Base-by-base conservation (phyloP, 2,113 vertebrate species). In the Erythrocebus patas region DNA sequence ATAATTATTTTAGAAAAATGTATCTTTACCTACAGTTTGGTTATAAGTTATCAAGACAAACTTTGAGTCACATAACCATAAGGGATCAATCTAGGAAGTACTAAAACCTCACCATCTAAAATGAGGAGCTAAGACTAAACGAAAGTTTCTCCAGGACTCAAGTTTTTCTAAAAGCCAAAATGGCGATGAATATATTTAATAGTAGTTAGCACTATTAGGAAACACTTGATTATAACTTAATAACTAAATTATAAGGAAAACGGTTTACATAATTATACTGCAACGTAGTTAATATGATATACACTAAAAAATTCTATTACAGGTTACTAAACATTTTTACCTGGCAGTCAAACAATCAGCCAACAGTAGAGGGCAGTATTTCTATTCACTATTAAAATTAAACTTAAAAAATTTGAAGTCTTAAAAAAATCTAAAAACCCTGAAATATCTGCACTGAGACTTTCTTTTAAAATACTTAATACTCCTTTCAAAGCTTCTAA, bases 291-390 rank as follows among this genome's bases (percentile, higher is more conserved):
- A 68, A 18, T 27, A 75, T 50, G n/a, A 94, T 4, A 83, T 17
- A 84, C 43, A 80, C 27, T 52, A 43, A 45, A 87, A 91, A 57
- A 82, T 78, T 50, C 32, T 95, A 75, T 45, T 88, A 61, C 6
- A 93, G 38, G 4, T 70, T 68, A 64, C 0, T 38, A 14, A 94
- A 75, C 22, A 81, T 57, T 86, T 95, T 97, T 79, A 78, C 52
- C 72, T 17, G 40, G 55, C n/a, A 89, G 52, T 89, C 95, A 94
- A 96, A 93, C 38, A 93, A 82, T 20, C 4, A 95, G 75, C 9
- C 79, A 96, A 92, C 98, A 97, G 95, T 57, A 98, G 98, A 96
- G 94, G 98, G 98, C 98, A 97, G 95, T 90, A 96, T 97, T 96
- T 95, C 96, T 92, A 96, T 81, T 93, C 61, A 87, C 38, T 92